phyloP scores from a whole-genome alignment of 2,113 vertebrate species.

The Gnathonemus echidnorhynchus region DNA sequence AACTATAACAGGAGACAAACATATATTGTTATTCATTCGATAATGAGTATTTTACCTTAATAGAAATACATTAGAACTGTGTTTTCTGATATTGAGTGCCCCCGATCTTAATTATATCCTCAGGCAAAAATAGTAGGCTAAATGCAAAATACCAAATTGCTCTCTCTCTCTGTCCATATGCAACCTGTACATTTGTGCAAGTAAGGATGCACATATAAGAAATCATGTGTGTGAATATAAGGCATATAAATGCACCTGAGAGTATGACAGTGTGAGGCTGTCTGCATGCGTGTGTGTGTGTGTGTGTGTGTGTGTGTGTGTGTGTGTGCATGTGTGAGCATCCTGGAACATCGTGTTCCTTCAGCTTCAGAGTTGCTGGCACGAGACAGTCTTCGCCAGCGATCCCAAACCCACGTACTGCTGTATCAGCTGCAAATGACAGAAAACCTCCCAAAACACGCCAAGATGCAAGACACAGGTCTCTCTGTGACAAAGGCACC shows the following conservation, averaged over 20 bases:
- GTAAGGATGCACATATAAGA: not conserved
- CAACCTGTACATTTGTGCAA: not conserved
- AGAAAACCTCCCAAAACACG: not conserved
- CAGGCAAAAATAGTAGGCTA: not conserved
- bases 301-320: not conserved
- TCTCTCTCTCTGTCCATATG: constrained; percentile 11
- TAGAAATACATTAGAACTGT: not conserved
- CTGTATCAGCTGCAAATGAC: constrained; percentile 27
- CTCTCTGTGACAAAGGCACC: not conserved
- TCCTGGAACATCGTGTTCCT: constrained; percentile 67
- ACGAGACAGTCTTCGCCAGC: constrained; percentile 49
- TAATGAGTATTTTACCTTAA: not conserved
- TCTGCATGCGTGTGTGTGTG: constrained; percentile 15
- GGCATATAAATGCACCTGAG: constrained; percentile 23
- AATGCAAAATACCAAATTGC: not conserved
- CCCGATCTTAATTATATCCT: not conserved
- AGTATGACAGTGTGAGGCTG: constrained; percentile 10
- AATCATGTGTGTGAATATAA: constrained; percentile 10
- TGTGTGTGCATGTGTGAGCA: constrained; percentile 22
- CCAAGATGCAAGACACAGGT: not conserved
- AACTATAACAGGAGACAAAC: not conserved
- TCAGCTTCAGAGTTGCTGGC: constrained; percentile 61
- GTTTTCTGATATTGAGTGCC: not conserved
- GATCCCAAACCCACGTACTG: constrained; percentile 41
- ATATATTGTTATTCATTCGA: not conserved